A percentile compares a stretch with the other conserved stretches of the same genome.
Evolutionary conservation across 2,888 invertebrate species (phyloP).

Genomic region (Andrena bucephala): DNA sequence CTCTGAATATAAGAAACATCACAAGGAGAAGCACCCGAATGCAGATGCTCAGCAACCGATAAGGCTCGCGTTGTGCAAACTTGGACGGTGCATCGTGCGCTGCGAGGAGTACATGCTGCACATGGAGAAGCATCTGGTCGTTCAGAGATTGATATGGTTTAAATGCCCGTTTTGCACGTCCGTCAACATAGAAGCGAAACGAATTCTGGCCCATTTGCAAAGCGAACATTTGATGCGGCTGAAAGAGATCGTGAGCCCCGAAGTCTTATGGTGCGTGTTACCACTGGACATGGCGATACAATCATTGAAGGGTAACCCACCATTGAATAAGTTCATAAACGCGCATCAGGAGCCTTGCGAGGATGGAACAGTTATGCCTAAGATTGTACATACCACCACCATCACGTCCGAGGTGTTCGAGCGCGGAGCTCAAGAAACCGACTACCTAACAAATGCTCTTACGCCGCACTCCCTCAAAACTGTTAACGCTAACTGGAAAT

Average conservation of each 20-base stretch:
- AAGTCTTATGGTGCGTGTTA: constrained; percentile 51
- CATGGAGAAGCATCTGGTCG: constrained; percentile 71
- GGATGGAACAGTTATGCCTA: constrained; percentile 66
- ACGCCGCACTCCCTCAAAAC: neutral
- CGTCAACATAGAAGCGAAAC: constrained; percentile 54
- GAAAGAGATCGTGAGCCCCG: constrained; percentile 63
- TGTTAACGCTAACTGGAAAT: neutral
- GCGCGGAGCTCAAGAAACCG: constrained; percentile 51
- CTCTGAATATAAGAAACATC: constrained; percentile 72
- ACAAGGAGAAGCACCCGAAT: constrained; percentile 63
- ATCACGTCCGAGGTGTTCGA: constrained; percentile 77
- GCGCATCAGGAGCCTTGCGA: constrained; percentile 4
- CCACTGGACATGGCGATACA: neutral
- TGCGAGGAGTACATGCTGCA: constrained; percentile 75
- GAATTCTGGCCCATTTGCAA: constrained; percentile 71
- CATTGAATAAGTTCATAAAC: constrained; percentile 1
- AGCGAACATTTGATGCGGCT: constrained; percentile 66
- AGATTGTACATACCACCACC: constrained; percentile 76
- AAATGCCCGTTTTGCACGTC: constrained; percentile 77
- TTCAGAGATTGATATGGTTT: constrained; percentile 70
- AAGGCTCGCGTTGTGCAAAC: constrained; percentile 68
- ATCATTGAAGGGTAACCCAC: neutral
- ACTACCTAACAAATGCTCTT: constrained; percentile 6
- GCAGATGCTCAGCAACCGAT: constrained; percentile 40
- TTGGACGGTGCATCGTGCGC: constrained; percentile 71